Conservation (phyloP, 2,113 vertebrate genomes). For the Phaethornis superciliosus region DNA sequence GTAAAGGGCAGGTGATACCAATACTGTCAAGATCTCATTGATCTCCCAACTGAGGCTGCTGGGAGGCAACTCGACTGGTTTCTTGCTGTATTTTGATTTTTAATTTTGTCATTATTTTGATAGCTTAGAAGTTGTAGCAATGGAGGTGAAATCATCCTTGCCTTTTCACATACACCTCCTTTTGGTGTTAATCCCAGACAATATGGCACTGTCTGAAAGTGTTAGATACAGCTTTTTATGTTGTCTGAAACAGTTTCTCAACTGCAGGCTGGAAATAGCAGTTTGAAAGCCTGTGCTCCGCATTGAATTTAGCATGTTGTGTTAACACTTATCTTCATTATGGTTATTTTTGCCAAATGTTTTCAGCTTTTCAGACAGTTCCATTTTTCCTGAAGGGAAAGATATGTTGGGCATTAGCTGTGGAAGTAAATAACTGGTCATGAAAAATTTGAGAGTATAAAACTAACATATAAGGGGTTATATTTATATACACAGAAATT, state of each 20-base stretch:
- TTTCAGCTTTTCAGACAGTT: constrained; percentile 24
- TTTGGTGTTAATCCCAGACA: constrained; percentile 32
- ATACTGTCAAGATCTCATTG: constrained; percentile 6
- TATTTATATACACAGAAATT: background rate
- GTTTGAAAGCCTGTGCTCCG: background rate
- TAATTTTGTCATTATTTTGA: constrained; percentile 41
- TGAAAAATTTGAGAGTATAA: background rate
- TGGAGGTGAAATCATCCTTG: constrained; percentile 26
- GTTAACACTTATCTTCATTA: constrained; percentile 52
- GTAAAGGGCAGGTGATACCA: background rate
- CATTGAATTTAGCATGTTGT: constrained; percentile 1
- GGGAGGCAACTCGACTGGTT: background rate
- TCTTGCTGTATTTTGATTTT: background rate
- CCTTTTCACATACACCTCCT: background rate
- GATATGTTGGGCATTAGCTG: background rate
- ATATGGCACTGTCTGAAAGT: constrained; percentile 55
- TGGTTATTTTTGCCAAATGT: constrained; percentile 27
- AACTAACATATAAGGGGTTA: background rate
- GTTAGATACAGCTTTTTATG: constrained; percentile 55
- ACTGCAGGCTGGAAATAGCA: constrained; percentile 36
- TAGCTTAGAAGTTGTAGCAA: background rate
- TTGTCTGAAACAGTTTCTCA: constrained; percentile 55
- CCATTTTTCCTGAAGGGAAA: background rate
- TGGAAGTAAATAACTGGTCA: background rate
- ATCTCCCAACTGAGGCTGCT: constrained; percentile 4